These are phyloP conservation scores for Campopleginae sp. DNA, from an alignment of 2,888 invertebrate genomes.

Conservation along the genomic window DNA sequence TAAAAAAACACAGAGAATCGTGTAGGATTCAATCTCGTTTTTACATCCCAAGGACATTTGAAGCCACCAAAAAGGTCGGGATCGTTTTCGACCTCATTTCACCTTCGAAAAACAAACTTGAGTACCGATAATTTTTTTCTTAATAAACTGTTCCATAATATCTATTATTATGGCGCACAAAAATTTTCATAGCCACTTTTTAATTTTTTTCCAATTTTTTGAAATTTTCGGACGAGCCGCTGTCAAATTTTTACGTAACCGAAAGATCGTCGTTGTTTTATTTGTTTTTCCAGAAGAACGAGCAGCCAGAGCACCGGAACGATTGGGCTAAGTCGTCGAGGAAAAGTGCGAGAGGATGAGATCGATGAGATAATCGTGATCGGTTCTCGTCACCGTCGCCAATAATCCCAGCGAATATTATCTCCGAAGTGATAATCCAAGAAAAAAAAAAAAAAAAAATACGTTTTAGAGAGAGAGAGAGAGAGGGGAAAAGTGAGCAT, in stretches of 20 bases:
- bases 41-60: too few species aligned
- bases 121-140: neutral
- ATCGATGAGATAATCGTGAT: constrained; percentile 39
- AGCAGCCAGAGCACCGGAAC: neutral
- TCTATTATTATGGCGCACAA: constrained; percentile 15
- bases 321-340: neutral
- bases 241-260: too few species aligned
- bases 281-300: constrained; percentile 12
- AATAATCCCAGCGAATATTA: constrained; percentile 7
- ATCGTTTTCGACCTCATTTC: too few species aligned
- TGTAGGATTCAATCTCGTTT: neutral
- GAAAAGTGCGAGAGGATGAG: constrained; percentile 47
- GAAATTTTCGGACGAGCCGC: too few species aligned
- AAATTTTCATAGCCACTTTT: too few species aligned
- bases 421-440: constrained; percentile 6
- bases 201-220: too few species aligned
- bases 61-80: too few species aligned
- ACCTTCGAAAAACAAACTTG: neutral
- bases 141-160: neutral
- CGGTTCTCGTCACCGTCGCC: constrained; percentile 1
- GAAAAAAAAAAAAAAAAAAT: constrained; percentile 24
- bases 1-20: neutral
- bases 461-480: constrained; percentile 10
- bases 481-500: neutral
- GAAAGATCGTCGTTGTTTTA: too few species aligned